These are phyloP conservation scores for Bursaphelenchus okinawaensis DNA, from an alignment of 2,888 invertebrate genomes.

Conservation along the genomic window DNA sequence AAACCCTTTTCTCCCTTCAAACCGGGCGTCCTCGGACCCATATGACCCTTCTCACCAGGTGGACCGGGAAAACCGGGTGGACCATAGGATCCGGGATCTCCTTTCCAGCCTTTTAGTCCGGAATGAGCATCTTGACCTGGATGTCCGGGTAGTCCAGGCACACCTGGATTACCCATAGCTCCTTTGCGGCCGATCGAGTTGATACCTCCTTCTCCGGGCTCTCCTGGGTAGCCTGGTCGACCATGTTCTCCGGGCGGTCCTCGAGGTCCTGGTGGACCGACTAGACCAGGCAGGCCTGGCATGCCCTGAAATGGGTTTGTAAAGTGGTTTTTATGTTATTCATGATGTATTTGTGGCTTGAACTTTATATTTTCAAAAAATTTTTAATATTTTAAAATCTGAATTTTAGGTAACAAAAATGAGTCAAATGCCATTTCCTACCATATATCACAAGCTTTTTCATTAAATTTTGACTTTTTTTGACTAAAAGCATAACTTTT, in stretches of 20 bases:
- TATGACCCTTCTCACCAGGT: conserved; percentile 49
- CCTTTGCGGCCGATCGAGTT: conserved; percentile 58
- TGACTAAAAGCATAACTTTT: neutral
- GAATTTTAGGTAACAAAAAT: too few species aligned
- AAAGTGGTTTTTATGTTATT: neutral
- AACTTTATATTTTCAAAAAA: neutral
- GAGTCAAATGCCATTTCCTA: too few species aligned
- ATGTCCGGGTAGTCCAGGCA: conserved; percentile 40
- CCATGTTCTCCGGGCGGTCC: conserved; percentile 47
- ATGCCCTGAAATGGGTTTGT: conserved; percentile 32
- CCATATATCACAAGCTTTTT: too few species aligned
- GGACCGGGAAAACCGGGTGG: conserved; percentile 50
- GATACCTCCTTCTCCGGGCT: conserved; percentile 59
- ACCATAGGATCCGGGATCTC: conserved; percentile 46
- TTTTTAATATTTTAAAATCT: too few species aligned
- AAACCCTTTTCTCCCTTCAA: conserved; percentile 54
- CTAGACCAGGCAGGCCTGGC: conserved; percentile 46
- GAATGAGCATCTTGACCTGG: conserved; percentile 35
- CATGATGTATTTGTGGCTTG: neutral
- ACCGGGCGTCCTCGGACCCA: conserved; percentile 50
- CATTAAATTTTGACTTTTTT: too few species aligned
- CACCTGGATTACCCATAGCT: conserved; percentile 38
- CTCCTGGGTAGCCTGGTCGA: conserved; percentile 49
- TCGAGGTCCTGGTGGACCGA: conserved; percentile 41
- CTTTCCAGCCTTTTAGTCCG: conserved; percentile 45